Base-by-base conservation (phyloP, 2,113 vertebrate species). In the Chamaea fasciata region DNA sequence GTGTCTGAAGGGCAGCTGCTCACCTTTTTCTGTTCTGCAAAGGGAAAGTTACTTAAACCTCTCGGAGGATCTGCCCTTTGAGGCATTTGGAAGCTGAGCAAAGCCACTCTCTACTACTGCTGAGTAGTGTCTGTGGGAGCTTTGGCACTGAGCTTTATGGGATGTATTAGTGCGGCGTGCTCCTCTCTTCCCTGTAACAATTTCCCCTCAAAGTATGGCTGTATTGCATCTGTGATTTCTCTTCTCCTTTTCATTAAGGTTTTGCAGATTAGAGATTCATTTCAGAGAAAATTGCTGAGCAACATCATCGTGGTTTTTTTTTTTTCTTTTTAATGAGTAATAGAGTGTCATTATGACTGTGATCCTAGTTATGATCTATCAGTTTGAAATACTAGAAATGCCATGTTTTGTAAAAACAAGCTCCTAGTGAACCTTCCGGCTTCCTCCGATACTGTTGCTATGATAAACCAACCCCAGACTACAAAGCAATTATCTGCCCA, bases 131-230 rank as follows among this genome's bases (percentile, higher is more conserved):
- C 30, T 27, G 16, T 6, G 17, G 75, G 30, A 50, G 53, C 30
- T 52, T 44, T 67, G 59, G 22, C 19, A 2, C 19, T 26, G 41
- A 69, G 42, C 12, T 52, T 46, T 21, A 2, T 49, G 19, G 44
- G 35, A 16, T 75, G 23, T 11, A 0, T 17, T 22, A 8, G 33
- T 15, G 15, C 9, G 35, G 20, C 2, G 3, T 10, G 6, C 4
- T 4, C 7, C 3, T 46, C 33, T 79, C 20, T 37, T 62, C 31
- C 24, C 26, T 2, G 0, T 2, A 8, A 10, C 24, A 11, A 0
- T 37, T 83, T 55, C 9, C 3, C 8, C 13, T 47, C 41, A 6
- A 55, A 60, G 30, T 39, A 13, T 19, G 39, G 20, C 3, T 76
- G 33, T 27, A 2, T 35, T 46, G 42, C 55, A 33, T 15, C 15